Evolutionary conservation across 2,888 invertebrate genomes (phyloP).

Genomic region (Plagodis dolabraria): DNA sequence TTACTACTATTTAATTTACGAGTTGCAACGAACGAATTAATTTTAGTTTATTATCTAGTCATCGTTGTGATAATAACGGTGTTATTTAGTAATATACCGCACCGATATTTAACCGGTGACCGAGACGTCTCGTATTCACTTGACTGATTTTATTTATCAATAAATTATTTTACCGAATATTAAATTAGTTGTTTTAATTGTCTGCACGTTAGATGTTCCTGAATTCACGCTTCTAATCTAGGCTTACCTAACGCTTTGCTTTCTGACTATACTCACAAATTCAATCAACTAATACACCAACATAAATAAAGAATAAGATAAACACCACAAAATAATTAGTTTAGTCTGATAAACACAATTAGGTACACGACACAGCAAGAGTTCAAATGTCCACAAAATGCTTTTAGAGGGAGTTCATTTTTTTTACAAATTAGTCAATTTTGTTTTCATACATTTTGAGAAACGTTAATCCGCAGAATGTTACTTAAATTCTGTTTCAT

Average conservation of each 20-base stretch:
- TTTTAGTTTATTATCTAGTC: slow-evolving; percentile 63
- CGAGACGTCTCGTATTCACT: slow-evolving; percentile 76
- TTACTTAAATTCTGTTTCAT: slow-evolving; percentile 16
- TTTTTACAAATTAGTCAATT: slow-evolving; percentile 23
- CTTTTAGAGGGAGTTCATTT: slow-evolving; percentile 7
- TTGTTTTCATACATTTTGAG: neutral
- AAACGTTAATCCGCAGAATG: slow-evolving; percentile 2
- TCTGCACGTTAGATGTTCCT: slow-evolving; percentile 68
- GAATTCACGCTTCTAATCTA: slow-evolving; percentile 66
- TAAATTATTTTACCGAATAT: slow-evolving; percentile 74
- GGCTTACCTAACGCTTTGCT: slow-evolving; percentile 78
- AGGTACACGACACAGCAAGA: slow-evolving; percentile 25
- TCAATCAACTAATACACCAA: slow-evolving; percentile 47
- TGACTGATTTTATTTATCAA: slow-evolving; percentile 83
- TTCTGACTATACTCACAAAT: slow-evolving; percentile 57
- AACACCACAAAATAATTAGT: slow-evolving; percentile 27
- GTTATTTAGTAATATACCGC: slow-evolving; percentile 49
- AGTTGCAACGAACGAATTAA: slow-evolving; percentile 64
- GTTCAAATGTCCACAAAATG: slow-evolving; percentile 15
- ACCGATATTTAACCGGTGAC: slow-evolving; percentile 59
- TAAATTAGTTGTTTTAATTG: slow-evolving; percentile 74
- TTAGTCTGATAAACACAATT: slow-evolving; percentile 15
- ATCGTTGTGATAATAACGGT: slow-evolving; percentile 68
- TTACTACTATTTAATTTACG: slow-evolving; percentile 59
- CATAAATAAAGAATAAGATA: slow-evolving; percentile 44